Percentiles rank a stretch among this genome's conserved stretches.
Conservation (phyloP, 1,140 invertebrate genomes). For the Microvelia longipes region DNA sequence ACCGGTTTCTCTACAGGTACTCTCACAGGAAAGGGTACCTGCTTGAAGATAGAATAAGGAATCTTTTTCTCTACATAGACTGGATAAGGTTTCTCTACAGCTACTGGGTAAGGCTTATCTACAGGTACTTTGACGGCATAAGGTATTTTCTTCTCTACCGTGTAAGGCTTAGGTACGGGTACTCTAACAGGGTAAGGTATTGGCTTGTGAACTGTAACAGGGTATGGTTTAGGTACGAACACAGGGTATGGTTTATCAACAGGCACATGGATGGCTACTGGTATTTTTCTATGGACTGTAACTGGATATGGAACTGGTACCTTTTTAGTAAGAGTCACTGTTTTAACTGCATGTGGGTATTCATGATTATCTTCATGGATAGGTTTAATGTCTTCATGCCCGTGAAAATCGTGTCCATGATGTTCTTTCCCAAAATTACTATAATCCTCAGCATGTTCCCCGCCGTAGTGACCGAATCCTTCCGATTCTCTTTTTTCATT, state of each 20-base stretch:
- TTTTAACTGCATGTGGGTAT: background rate
- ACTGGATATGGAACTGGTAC: conserved; percentile 8
- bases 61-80: conserved; percentile 16
- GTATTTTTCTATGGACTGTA: conserved; percentile 15
- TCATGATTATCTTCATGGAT: background rate
- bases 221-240: conserved; percentile 15
- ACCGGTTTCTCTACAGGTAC: conserved; percentile 42
- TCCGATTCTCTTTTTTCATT: background rate
- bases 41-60: conserved; percentile 3
- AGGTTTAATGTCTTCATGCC: background rate
- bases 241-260: conserved; percentile 13
- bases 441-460: background rate
- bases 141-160: conserved; percentile 23
- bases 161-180: conserved; percentile 33
- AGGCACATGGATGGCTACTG: conserved; percentile 11
- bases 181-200: conserved; percentile 34
- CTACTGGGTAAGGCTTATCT: conserved; percentile 14
- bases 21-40: conserved; percentile 30
- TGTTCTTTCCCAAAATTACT: background rate
- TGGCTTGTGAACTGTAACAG: conserved; percentile 32
- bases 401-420: background rate
- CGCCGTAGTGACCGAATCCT: background rate
- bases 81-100: conserved; percentile 17
- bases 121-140: conserved; percentile 19
- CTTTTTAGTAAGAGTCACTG: conserved; percentile 6